Percentiles rank a stretch among this genome's conserved stretches.
Evolutionary conservation across 1,140 invertebrate species (phyloP).

Genomic region (Zaprionus vittiger): DNA sequence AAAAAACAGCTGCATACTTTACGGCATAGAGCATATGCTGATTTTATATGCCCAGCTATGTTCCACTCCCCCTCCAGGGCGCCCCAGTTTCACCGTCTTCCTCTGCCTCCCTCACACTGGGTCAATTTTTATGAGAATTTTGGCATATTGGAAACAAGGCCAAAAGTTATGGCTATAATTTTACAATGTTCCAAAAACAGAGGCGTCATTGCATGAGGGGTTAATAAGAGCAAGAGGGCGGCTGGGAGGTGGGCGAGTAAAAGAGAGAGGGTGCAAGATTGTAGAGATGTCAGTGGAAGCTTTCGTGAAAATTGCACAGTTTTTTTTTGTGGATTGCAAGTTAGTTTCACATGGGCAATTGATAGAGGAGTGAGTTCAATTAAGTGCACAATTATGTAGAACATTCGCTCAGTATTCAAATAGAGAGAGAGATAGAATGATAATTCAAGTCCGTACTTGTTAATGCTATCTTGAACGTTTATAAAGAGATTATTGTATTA

Average conservation of each 20-base stretch:
- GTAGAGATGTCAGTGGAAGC: slow-evolving; percentile 6
- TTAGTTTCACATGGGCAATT: background rate
- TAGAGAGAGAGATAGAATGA: too few species aligned
- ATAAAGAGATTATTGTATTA: too few species aligned
- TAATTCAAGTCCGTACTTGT: too few species aligned
- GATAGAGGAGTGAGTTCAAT: background rate
- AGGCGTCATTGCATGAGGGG: slow-evolving; percentile 31
- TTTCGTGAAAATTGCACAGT: background rate
- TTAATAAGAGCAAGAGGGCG: background rate
- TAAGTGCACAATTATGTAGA: background rate
- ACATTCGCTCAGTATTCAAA: too few species aligned
- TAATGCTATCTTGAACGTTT: too few species aligned
- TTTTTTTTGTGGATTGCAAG: slow-evolving; percentile 4
- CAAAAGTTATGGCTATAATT: slow-evolving; percentile 80
- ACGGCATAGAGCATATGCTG: slow-evolving; percentile 72
- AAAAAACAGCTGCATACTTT: slow-evolving; percentile 81
- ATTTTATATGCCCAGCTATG: slow-evolving; percentile 58
- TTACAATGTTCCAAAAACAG: slow-evolving; percentile 53
- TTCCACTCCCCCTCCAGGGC: background rate
- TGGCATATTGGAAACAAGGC: slow-evolving; percentile 78
- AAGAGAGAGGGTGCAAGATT: background rate
- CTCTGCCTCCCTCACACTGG: slow-evolving; percentile 56
- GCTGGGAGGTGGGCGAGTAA: background rate
- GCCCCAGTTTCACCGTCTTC: slow-evolving; percentile 9
- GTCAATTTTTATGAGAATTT: slow-evolving; percentile 82